Conservation (phyloP, 2,113 vertebrate species). For the Cettia cetti region DNA sequence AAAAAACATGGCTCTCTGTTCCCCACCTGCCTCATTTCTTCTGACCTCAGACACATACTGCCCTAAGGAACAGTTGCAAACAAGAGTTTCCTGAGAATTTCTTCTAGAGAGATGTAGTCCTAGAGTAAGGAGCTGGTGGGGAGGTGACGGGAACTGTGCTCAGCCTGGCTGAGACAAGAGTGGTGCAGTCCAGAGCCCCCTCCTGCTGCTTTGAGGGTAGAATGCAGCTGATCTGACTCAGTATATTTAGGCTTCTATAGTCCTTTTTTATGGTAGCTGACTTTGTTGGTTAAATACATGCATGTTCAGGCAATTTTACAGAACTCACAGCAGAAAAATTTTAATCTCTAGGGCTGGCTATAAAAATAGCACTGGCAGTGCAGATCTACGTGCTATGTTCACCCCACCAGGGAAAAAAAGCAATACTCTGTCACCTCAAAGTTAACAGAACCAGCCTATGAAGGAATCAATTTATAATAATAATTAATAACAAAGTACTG, state of each 20-base stretch:
- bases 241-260: background rate
- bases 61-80: background rate
- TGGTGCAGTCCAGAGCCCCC: background rate
- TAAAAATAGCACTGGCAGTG: background rate
- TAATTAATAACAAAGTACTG: constrained; percentile 39
- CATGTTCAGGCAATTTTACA: background rate
- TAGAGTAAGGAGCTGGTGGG: background rate
- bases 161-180: background rate
- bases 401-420: background rate
- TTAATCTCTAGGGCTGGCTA: background rate
- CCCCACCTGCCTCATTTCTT: background rate
- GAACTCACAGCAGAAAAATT: background rate
- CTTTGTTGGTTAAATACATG: background rate
- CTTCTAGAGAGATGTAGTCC: background rate
- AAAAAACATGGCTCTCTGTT: background rate
- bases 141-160: rapidly evolving
- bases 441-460: background rate
- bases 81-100: background rate
- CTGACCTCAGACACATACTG: background rate
- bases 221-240: background rate
- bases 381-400: background rate
- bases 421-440: background rate
- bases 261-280: background rate
- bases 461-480: constrained; percentile 42
- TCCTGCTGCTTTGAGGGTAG: background rate